Evolutionary conservation across 2,888 invertebrate species (phyloP).

Genomic region (Meteorus colon): DNA sequence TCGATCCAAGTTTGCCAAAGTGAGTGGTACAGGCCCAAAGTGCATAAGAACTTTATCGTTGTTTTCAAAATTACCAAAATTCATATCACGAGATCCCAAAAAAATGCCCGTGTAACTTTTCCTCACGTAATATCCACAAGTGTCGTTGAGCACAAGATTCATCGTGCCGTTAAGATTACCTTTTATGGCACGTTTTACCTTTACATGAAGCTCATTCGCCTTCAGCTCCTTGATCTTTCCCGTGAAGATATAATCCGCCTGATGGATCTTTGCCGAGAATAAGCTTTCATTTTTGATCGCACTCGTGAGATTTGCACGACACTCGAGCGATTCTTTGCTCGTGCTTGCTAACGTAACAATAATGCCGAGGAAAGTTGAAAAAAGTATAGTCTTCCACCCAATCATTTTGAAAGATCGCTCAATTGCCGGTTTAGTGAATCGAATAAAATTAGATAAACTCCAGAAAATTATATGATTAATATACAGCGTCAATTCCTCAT

Average conservation of each 20-base stretch:
- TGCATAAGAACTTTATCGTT: conserved; percentile 64
- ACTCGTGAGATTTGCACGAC: conserved; percentile 65
- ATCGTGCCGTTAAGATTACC: conserved; percentile 62
- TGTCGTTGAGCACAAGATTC: conserved; percentile 63
- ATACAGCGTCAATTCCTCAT: not conserved
- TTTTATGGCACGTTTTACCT: conserved; percentile 69
- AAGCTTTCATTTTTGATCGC: conserved; percentile 66
- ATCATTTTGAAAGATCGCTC: conserved; percentile 15
- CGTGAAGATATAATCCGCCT: conserved; percentile 68
- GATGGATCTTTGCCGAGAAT: conserved; percentile 62
- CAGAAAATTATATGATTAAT: not conserved
- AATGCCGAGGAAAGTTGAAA: conserved; percentile 47
- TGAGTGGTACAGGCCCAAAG: conserved; percentile 70
- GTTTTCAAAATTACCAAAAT: conserved; percentile 46
- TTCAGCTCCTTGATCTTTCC: conserved; percentile 68
- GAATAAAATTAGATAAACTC: not conserved
- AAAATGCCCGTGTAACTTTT: conserved; percentile 70
- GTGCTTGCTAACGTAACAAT: conserved; percentile 49
- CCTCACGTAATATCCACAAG: conserved; percentile 66
- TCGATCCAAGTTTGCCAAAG: conserved; percentile 71
- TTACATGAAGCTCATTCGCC: conserved; percentile 58
- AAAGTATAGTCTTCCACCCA: conserved; percentile 24
- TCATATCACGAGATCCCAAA: conserved; percentile 58
- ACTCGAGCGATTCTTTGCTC: conserved; percentile 66
- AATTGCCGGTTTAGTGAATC: not conserved